Evolutionary conservation across 2,888 invertebrate genomes (phyloP).

Genomic region (Tethea ocularis): DNA sequence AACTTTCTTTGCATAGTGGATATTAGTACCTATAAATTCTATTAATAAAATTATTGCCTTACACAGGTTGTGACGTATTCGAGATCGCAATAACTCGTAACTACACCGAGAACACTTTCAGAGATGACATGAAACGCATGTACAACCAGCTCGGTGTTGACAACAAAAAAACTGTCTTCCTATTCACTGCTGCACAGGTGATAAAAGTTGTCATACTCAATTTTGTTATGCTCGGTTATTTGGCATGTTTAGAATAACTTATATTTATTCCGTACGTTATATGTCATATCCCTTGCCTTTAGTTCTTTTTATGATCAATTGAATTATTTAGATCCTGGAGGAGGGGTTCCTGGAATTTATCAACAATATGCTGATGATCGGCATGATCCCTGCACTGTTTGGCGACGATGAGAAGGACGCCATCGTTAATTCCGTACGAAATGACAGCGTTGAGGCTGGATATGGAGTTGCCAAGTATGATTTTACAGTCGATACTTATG

Average conservation of each 20-base stretch:
- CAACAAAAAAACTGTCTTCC: constrained; percentile 90
- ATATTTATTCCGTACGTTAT: too few relatives aligned
- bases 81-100: constrained; percentile 93
- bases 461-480: constrained; percentile 87
- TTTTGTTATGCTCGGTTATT: too few relatives aligned
- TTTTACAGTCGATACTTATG: too few relatives aligned
- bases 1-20: too few relatives aligned
- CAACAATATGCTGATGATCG: constrained; percentile 95
- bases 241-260: too few relatives aligned
- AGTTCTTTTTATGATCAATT: too few relatives aligned
- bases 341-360: constrained; percentile 95
- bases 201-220: not conserved
- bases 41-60: not conserved
- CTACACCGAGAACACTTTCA: constrained; percentile 92
- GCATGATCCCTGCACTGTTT: constrained; percentile 93
- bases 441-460: constrained; percentile 88
- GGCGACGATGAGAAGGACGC: constrained; percentile 94
- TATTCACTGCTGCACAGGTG: constrained; percentile 92
- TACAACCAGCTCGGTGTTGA: constrained; percentile 91
- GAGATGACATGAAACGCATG: constrained; percentile 93
- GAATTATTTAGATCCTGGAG: constrained; percentile 84
- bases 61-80: constrained; percentile 88
- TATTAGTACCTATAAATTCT: too few relatives aligned
- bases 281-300: too few relatives aligned
- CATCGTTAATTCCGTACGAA: constrained; percentile 88